Conservation (phyloP, 2,113 vertebrate species). For the Zosterops japonicus region DNA sequence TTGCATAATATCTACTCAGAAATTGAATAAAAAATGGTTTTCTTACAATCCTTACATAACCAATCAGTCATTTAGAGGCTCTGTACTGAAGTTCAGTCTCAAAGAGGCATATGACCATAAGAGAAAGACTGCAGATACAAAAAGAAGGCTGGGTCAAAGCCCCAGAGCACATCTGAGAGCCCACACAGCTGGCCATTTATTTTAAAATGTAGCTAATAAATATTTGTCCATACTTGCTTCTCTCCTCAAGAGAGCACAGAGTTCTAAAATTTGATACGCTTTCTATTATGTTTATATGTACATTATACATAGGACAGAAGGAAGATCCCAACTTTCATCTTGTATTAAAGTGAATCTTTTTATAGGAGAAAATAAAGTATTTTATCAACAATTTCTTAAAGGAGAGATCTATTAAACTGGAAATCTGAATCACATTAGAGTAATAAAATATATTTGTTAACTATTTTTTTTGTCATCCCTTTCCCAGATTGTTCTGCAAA, state of each 20-base stretch:
- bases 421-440: neutral
- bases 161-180: neutral
- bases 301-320: neutral
- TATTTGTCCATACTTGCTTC: neutral
- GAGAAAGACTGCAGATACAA: neutral
- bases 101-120: neutral
- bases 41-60: neutral
- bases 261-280: neutral
- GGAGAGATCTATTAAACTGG: neutral
- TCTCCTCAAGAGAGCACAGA: neutral
- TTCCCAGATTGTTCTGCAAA: neutral
- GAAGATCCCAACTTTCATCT: neutral
- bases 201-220: neutral
- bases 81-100: neutral
- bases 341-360: neutral
- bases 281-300: neutral
- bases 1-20: neutral
- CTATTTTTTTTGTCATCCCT: neutral
- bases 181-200: neutral
- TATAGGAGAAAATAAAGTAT: neutral
- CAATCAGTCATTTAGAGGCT: neutral
- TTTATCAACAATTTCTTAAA: neutral
- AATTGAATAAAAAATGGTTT: neutral
- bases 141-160: neutral
- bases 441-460: neutral